A percentile compares a stretch with the other conserved stretches of the same genome.
These are phyloP conservation scores for Micropoecilia bifurca DNA, from an alignment of 2,797 vertebrate genomes.

Conservation along the genomic window DNA sequence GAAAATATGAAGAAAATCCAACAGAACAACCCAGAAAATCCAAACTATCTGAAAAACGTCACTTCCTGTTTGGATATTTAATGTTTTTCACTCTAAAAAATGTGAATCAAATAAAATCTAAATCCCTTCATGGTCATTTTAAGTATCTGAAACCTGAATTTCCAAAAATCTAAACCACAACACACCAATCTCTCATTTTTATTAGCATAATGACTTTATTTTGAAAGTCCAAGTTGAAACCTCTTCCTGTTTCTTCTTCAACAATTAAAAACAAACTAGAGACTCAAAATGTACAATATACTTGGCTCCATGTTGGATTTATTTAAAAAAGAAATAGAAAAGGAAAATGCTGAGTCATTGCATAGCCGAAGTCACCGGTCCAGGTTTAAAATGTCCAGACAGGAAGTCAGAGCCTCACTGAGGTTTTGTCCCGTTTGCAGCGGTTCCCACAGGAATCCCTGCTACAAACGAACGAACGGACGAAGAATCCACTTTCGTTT, in stretches of 20 bases:
- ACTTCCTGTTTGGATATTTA: not conserved
- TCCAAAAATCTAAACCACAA: not conserved
- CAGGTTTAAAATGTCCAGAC: not conserved
- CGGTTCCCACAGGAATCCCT: not conserved
- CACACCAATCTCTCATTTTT: not conserved
- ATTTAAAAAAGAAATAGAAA: not conserved
- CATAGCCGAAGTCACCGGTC: not conserved
- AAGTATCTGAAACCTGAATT: not conserved
- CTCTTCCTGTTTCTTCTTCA: not conserved
- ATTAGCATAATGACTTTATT: not conserved
- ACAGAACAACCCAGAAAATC: not conserved
- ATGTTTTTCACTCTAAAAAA: not conserved
- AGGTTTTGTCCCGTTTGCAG: not conserved
- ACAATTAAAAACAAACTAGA: not conserved
- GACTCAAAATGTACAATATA: not conserved
- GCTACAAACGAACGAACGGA: not conserved
- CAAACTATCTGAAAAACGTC: not conserved
- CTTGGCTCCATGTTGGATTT: not conserved
- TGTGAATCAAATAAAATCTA: not conserved
- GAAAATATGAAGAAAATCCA: not conserved
- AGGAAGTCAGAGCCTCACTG: not conserved
- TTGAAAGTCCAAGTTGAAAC: not conserved
- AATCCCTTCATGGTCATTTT: not conserved
- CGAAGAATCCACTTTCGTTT: conserved; percentile 22
- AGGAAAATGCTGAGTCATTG: not conserved